Evolutionary conservation across 53 echinoderm and acorn worm genomes (phyloP), one percentile per base, ranked within the genome.

Genomic region (Echinometra lucunter): DNA sequence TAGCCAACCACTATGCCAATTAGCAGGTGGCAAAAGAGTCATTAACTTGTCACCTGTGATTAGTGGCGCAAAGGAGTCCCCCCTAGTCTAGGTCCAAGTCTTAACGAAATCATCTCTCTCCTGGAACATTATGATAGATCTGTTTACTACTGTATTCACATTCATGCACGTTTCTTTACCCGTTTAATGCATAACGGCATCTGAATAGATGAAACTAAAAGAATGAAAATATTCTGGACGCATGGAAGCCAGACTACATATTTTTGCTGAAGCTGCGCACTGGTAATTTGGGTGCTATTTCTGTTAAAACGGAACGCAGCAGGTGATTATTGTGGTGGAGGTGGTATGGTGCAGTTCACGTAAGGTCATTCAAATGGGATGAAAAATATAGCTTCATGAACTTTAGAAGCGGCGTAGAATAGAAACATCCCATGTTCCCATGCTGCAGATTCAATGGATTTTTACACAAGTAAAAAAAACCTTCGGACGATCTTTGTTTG

Each of bases 281-380:
- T 21, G 34, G 30, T 63, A 25, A 72, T 72, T 72, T 78, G 38
- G 42, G 38, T 40, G 17, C 42, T 42, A 38, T 78, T 78, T 78
- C 69, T 69, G 69, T 69, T 9, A 32, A n/a, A 69, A 32, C 78
- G 78, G 42, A 38, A 78, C 78, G 23, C 78, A 78, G 78, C 78
- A 42, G 78, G 78, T 78, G 78, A 78, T 63, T 78, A 72, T 42
- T 19, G 21, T 21, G 78, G 78, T 42, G 35, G 42, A 19, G 42
- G 78, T 42, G 38, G 78, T 78, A 78, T 78, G 78, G 78, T 78
- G 78, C 38, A 78, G 78, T 78, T 78, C 78, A 78, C 42, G 78
- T 40, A 78, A 42, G 78, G 78, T 78, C 78, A 78, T 78, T 42
- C 19, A 8, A 35, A 7, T 23, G 38, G 13, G 42, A 78, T 21